Base-by-base conservation (phyloP, 2,888 invertebrate species). In the Anoplius nigerrimus region DNA sequence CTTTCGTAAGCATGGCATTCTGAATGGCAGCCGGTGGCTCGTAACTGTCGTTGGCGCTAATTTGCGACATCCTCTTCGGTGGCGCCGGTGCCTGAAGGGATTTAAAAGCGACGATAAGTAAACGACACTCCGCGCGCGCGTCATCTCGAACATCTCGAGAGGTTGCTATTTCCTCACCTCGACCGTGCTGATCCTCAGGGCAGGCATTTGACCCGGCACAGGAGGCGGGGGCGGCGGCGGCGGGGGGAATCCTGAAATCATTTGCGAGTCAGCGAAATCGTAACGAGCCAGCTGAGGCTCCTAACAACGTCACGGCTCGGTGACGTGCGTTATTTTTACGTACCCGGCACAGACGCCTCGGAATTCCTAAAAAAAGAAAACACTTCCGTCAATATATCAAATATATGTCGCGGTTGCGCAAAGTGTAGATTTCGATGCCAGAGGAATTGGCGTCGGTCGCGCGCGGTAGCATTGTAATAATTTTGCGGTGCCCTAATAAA, bases 1-100 rank as follows among this genome's bases (percentile, higher is more conserved):
- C 97, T 90, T 97, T 97, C 83, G 95, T 96, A 94, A 97, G 94
- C 96, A 97, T 97, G 42, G 97, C 97, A 89, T 96, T 96, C 88
- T 97, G 96, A 66, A 97, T 95, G 81, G 96, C 96, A 74, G 95
- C 94, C 72, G 97, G 97, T 52, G 96, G 96, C 86, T 95, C 95
- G 77, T 87, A 87, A 43, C 81, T 79, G 62, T 78, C 79, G 68
- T 81, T 81, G 69, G 62, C 78, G n/a, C 67, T 63, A 24, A 66
- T 48, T 13, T 20, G 42, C 55, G 75, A 71, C 22, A 81, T 72
- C 61, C 82, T 82, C 27, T 68, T 76, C 42, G 65, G 57, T 55
- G 70, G 59, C 20, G 81, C 68, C 18, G 51, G 15, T 2, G 71
- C 42, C 75, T 74, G 24, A 15, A 21, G 18, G n/a, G 11, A 16